Conservation (phyloP, 2,888 invertebrate species). For the Teinopalpus imperialis region DNA sequence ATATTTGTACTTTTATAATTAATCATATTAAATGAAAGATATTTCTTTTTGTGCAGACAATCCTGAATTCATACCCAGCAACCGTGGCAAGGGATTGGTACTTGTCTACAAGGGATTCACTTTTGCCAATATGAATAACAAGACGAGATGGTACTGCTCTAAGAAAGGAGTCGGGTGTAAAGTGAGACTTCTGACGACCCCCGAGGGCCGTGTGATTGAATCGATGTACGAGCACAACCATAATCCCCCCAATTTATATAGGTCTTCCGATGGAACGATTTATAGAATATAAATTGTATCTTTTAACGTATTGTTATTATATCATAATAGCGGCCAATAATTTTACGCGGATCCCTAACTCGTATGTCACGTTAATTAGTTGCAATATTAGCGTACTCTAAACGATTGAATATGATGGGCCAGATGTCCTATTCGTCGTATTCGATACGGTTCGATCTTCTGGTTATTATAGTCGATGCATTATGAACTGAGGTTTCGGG, state of each 20-base stretch:
- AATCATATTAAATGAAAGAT: not conserved
- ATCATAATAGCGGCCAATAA: too few species aligned
- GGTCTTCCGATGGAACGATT: conserved; percentile 33
- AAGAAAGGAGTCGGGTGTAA: conserved; percentile 31
- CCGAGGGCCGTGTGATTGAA: conserved; percentile 19
- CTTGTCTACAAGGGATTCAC: conserved; percentile 36
- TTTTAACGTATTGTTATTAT: too few species aligned
- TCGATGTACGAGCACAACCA: conserved; percentile 36
- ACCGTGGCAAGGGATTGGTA: conserved; percentile 30
- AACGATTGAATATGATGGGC: too few species aligned
- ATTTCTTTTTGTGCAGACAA: conserved; percentile 17
- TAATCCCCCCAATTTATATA: conserved; percentile 35
- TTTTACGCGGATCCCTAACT: too few species aligned
- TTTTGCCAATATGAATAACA: conserved; percentile 34
- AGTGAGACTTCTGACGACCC: conserved; percentile 26
- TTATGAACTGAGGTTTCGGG: too few species aligned
- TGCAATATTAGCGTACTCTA: too few species aligned
- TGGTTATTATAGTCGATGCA: too few species aligned
- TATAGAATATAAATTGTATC: conserved; percentile 7
- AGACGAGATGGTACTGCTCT: conserved; percentile 40
- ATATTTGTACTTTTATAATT: too few species aligned
- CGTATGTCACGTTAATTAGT: too few species aligned
- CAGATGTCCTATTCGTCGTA: too few species aligned
- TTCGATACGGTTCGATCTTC: too few species aligned
- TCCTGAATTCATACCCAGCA: conserved; percentile 31